Percentiles rank a stretch among this genome's conserved stretches.
These are phyloP conservation scores for Pelochelys cantorii DNA, from an alignment of 2,797 vertebrate species.

Conservation along the genomic window DNA sequence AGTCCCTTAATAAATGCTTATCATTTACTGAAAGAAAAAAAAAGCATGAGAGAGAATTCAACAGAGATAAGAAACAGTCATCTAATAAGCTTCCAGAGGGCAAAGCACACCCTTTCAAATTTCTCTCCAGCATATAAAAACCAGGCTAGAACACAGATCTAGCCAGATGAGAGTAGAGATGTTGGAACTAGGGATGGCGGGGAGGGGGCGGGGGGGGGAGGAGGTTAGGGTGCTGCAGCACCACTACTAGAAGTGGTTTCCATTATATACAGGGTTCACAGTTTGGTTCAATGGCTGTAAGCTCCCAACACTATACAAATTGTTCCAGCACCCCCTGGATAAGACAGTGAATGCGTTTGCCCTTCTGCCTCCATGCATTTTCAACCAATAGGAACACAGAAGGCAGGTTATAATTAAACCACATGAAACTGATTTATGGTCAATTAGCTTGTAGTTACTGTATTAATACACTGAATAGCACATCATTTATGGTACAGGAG, in stretches of 20 bases:
- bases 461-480: background rate
- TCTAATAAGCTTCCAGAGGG: background rate
- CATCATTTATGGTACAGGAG: background rate
- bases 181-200: too few relatives aligned
- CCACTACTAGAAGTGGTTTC: too few relatives aligned
- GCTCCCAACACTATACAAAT: too few relatives aligned
- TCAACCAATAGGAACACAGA: background rate
- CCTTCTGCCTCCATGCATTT: background rate
- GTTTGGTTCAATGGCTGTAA: too few relatives aligned
- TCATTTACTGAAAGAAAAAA: background rate
- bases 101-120: background rate
- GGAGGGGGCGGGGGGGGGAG: too few relatives aligned
- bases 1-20: background rate
- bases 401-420: background rate
- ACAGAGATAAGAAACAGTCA: background rate
- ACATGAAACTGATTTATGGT: background rate
- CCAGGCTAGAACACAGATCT: background rate
- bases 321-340: too few relatives aligned
- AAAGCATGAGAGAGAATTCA: background rate
- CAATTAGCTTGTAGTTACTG: background rate
- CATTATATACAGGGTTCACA: too few relatives aligned
- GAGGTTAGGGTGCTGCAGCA: too few relatives aligned
- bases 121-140: background rate
- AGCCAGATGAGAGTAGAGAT: background rate
- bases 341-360: background rate